These are phyloP conservation scores for Upupa epops DNA, from an alignment of 2,113 vertebrate species.

Conservation along the genomic window DNA sequence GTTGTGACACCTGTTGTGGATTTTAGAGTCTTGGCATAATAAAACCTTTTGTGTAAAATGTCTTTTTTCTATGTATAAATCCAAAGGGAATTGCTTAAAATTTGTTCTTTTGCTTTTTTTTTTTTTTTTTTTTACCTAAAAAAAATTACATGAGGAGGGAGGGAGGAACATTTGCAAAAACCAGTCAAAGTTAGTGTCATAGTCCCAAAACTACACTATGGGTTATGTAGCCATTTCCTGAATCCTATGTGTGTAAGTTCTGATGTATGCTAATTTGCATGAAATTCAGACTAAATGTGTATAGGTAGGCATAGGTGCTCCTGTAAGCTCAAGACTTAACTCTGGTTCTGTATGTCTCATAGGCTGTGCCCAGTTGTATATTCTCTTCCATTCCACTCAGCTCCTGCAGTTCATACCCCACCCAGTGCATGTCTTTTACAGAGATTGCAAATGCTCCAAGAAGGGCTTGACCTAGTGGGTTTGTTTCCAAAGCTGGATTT, in stretches of 20 bases:
- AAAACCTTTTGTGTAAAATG: background rate
- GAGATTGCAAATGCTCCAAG: background rate
- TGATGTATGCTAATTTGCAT: background rate
- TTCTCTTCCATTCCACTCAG: background rate
- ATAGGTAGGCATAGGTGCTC: background rate
- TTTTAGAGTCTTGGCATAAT: background rate
- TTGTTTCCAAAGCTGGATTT: background rate
- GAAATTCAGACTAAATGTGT: background rate
- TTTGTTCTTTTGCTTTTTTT: background rate
- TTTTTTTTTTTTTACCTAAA: too few species aligned
- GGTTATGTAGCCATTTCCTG: background rate
- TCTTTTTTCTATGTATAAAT: background rate
- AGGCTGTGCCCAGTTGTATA: background rate
- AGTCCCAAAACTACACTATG: background rate
- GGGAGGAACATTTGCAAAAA: background rate
- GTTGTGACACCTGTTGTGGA: background rate
- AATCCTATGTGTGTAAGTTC: background rate
- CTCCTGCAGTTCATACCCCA: background rate
- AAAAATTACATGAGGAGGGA: background rate
- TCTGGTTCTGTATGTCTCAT: fast-evolving
- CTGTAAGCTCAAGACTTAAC: background rate
- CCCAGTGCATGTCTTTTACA: background rate
- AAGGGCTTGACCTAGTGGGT: background rate
- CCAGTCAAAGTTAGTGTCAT: background rate
- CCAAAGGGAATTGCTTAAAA: background rate